Conservation (phyloP, 2,797 vertebrate genomes). For the Calcarius lapponicus region DNA sequence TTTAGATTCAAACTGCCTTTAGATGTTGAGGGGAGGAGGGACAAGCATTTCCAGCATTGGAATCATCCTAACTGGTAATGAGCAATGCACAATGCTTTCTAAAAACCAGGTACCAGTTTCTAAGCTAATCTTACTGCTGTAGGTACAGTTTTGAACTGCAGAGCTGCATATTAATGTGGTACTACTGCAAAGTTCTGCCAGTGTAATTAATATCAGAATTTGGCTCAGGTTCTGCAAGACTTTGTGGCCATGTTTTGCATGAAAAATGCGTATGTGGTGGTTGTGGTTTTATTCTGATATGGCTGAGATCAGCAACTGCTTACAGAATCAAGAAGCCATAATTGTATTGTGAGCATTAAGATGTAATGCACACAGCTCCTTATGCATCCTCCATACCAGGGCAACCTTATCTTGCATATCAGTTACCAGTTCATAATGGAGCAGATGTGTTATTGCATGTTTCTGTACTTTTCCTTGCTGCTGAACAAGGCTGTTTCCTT, state of each 20-base stretch:
- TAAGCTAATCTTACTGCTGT: not conserved
- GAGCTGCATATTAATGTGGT: not conserved
- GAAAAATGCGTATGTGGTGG: not conserved
- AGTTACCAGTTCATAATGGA: not conserved
- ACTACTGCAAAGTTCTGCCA: not conserved
- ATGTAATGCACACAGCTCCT: not conserved
- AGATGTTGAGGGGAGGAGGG: not conserved
- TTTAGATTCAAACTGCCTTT: not conserved
- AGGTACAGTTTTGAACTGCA: not conserved
- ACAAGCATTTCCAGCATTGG: not conserved
- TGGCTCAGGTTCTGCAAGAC: not conserved
- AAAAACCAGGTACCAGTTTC: not conserved
- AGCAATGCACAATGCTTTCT: not conserved
- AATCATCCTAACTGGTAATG: not conserved
- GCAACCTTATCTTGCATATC: not conserved
- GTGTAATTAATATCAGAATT: slow-evolving; percentile 1
- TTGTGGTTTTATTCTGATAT: slow-evolving; percentile 1
- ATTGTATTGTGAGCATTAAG: not conserved
- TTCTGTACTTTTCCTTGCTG: slow-evolving; percentile 15
- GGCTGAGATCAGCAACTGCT: slow-evolving; percentile 5
- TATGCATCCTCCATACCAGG: not conserved
- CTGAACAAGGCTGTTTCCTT: slow-evolving; percentile 8
- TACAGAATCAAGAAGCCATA: not conserved
- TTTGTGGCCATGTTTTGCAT: not conserved
- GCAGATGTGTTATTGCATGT: not conserved